Evolutionary conservation across 1,140 invertebrate genomes (phyloP).

Genomic region (Hylaeus volcanicus): DNA sequence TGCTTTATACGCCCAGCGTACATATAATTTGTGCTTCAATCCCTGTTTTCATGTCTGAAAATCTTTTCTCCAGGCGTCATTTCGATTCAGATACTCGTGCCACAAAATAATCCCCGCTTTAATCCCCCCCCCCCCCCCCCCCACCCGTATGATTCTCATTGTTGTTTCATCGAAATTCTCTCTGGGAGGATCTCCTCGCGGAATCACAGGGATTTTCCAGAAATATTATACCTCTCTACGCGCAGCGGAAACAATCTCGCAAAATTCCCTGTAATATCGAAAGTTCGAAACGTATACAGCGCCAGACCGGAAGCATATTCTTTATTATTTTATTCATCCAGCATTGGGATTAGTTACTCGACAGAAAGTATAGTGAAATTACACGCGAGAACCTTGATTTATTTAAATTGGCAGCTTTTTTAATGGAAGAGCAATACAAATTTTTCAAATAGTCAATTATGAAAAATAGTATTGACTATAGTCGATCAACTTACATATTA

Average conservation of each 20-base stretch:
- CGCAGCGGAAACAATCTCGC: constrained; percentile 30
- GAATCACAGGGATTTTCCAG: constrained; percentile 57
- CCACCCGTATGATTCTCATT: constrained; percentile 57
- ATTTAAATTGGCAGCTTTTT: too few species aligned
- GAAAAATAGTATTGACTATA: too few species aligned
- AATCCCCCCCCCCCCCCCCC: constrained; percentile 38
- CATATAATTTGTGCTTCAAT: constrained; percentile 42
- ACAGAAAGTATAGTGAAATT: too few species aligned
- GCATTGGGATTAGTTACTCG: too few species aligned
- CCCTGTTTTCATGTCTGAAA: constrained; percentile 23
- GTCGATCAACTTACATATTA: too few species aligned
- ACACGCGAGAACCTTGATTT: too few species aligned
- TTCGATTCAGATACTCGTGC: constrained; percentile 52
- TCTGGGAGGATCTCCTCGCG: constrained; percentile 44
- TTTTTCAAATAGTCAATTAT: too few species aligned
- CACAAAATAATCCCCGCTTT: constrained; percentile 60
- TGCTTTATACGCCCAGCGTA: too few species aligned
- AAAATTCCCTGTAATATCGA: constrained; percentile 38
- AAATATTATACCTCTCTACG: constrained; percentile 53
- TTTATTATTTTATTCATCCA: too few species aligned
- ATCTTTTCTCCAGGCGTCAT: constrained; percentile 47
- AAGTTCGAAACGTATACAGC: not conserved
- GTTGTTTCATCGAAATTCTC: constrained; percentile 65
- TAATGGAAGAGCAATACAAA: too few species aligned
- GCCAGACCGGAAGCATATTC: constrained; percentile 15